phyloP scores from a whole-genome alignment of 2,113 vertebrate species.

The Eptesicus fuscus region DNA sequence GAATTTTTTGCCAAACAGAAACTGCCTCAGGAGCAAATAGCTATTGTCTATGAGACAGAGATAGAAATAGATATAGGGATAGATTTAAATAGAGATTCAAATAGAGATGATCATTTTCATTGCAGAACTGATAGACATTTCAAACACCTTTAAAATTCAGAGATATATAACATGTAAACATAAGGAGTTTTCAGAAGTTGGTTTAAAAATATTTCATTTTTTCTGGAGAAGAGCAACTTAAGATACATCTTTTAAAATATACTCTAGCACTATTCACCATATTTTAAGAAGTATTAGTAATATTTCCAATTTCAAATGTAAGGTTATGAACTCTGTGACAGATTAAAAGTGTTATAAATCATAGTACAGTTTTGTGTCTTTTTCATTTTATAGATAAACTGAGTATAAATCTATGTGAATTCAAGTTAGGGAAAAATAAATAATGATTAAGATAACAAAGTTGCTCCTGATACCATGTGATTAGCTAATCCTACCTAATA shows the following conservation, averaged over 20 bases:
- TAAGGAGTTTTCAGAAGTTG: neutral
- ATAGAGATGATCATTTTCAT: neutral
- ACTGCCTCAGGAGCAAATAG: neutral
- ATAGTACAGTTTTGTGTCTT: neutral
- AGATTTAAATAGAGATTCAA: neutral
- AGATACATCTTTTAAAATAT: neutral
- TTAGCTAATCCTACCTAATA: too few species aligned
- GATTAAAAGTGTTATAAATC: neutral
- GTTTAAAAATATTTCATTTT: neutral
- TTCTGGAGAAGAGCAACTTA: neutral
- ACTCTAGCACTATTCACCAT: neutral
- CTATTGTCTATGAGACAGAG: neutral
- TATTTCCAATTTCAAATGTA: neutral
- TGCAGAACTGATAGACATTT: neutral
- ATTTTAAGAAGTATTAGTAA: neutral
- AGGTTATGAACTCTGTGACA: neutral
- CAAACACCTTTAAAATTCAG: neutral
- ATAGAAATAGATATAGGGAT: neutral
- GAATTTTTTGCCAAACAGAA: conserved; percentile 17
- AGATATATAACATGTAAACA: neutral
- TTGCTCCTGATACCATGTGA: neutral
- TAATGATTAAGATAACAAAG: conserved; percentile 22
- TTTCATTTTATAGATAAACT: neutral
- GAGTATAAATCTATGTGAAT: neutral
- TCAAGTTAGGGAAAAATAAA: neutral